These are phyloP conservation scores for Pimpla rufipes DNA, from an alignment of 2,888 invertebrate genomes.

Conservation along the genomic window DNA sequence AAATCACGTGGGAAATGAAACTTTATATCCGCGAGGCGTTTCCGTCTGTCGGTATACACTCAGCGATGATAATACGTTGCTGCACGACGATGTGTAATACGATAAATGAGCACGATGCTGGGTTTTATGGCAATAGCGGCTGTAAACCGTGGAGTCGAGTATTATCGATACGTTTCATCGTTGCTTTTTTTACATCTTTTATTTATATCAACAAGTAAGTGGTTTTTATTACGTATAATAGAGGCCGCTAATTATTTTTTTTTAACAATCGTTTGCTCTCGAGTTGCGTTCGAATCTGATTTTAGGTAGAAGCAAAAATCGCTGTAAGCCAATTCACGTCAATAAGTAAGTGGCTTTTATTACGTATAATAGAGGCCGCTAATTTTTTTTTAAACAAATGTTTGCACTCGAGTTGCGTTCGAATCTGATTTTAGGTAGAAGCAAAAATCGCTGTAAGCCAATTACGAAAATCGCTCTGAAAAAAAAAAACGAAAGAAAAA, in stretches of 20 bases:
- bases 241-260: too few relatives aligned
- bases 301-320: background rate
- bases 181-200: background rate
- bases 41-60: slow-evolving; percentile 23
- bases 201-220: too few relatives aligned
- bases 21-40: slow-evolving; percentile 23
- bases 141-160: background rate
- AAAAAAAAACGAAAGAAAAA: too few relatives aligned
- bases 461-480: background rate
- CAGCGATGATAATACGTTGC: slow-evolving; percentile 4
- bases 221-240: too few relatives aligned
- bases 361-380: too few relatives aligned
- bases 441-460: background rate
- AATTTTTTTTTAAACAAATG: too few relatives aligned
- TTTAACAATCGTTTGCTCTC: too few relatives aligned
- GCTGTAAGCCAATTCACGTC: background rate
- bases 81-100: background rate
- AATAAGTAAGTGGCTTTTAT: too few relatives aligned
- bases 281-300: background rate
- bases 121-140: slow-evolving; percentile 6
- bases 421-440: background rate
- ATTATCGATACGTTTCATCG: slow-evolving; percentile 13
- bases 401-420: background rate
- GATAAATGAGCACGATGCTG: slow-evolving; percentile 4
- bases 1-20: slow-evolving; percentile 34